These are phyloP conservation scores for Panthera uncia DNA, from an alignment of 2,113 vertebrate species.

Conservation along the genomic window DNA sequence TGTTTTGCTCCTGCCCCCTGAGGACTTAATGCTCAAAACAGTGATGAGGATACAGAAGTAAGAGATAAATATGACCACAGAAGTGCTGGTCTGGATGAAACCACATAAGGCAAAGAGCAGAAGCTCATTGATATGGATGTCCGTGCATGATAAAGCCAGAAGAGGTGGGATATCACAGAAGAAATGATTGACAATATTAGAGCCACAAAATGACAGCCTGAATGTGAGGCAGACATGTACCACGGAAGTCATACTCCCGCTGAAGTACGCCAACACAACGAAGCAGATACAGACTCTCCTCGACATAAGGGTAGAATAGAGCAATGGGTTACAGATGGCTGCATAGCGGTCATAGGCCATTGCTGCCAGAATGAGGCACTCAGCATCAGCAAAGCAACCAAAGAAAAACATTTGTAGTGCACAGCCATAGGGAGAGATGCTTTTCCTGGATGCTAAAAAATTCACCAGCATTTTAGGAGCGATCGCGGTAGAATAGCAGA, in stretches of 20 bases:
- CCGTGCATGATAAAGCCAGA: constrained; percentile 60
- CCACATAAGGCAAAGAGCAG: constrained; percentile 74
- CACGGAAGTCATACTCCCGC: constrained; percentile 32
- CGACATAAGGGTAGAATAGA: constrained; percentile 52
- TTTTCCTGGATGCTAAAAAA: constrained; percentile 59
- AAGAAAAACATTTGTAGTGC: constrained; percentile 74
- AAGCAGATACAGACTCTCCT: constrained; percentile 15
- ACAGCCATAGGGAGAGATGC: constrained; percentile 64
- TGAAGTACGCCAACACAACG: constrained; percentile 34
- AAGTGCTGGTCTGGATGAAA: constrained; percentile 75
- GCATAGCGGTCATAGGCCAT: constrained; percentile 69
- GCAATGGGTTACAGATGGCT: constrained; percentile 69
- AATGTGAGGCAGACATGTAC: constrained; percentile 64
- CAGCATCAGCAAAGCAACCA: constrained; percentile 61
- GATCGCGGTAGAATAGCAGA: constrained; percentile 73
- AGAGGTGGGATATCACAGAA: constrained; percentile 76
- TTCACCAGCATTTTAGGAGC: constrained; percentile 74
- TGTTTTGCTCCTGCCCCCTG: constrained; percentile 38
- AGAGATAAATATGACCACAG: constrained; percentile 57
- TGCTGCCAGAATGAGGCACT: constrained; percentile 71
- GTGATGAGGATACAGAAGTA: constrained; percentile 60
- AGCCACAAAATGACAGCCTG: constrained; percentile 54
- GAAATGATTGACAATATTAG: constrained; percentile 70
- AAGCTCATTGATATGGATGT: constrained; percentile 31
- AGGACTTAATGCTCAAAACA: constrained; percentile 20